Conservation (phyloP, 1,140 invertebrate genomes). For the Tetragonula clypearis region DNA sequence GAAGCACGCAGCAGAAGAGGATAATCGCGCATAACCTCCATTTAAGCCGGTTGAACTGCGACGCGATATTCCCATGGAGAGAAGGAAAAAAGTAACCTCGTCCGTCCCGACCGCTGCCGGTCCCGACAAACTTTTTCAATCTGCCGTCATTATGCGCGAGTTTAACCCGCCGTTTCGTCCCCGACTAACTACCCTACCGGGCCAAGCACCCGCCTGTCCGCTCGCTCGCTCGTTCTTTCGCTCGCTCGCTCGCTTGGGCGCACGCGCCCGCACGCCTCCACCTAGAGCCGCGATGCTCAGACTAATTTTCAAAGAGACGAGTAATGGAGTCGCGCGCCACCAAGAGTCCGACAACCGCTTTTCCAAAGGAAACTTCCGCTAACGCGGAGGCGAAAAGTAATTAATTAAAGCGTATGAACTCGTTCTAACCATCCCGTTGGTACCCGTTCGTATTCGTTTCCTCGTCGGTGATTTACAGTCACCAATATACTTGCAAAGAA, state of each 20-base stretch:
- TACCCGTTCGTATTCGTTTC: background rate
- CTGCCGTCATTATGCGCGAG: constrained; percentile 74
- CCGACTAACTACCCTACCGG: constrained; percentile 44
- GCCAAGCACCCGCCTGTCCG: background rate
- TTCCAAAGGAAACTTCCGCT: constrained; percentile 33
- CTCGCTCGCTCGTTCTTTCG: background rate
- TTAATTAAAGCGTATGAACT: constrained; percentile 59
- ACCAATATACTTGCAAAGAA: background rate
- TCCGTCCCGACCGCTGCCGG: constrained; percentile 21
- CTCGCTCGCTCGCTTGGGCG: background rate
- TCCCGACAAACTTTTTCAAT: constrained; percentile 76
- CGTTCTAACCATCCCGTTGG: background rate
- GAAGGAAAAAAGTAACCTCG: constrained; percentile 41
- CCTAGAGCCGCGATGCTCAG: constrained; percentile 40
- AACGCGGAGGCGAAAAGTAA: constrained; percentile 57
- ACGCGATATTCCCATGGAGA: constrained; percentile 48
- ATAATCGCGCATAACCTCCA: constrained; percentile 65
- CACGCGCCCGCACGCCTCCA: background rate
- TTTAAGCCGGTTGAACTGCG: constrained; percentile 62
- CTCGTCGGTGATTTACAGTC: constrained; percentile 9
- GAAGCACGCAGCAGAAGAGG: constrained; percentile 29
- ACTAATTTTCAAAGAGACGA: constrained; percentile 64
- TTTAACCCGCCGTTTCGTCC: constrained; percentile 58
- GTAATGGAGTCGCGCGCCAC: constrained; percentile 62
- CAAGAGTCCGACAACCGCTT: constrained; percentile 23